A percentile compares a stretch with the other conserved stretches of the same genome.
Conservation (phyloP, 2,797 vertebrate genomes). For the Huso huso region DNA sequence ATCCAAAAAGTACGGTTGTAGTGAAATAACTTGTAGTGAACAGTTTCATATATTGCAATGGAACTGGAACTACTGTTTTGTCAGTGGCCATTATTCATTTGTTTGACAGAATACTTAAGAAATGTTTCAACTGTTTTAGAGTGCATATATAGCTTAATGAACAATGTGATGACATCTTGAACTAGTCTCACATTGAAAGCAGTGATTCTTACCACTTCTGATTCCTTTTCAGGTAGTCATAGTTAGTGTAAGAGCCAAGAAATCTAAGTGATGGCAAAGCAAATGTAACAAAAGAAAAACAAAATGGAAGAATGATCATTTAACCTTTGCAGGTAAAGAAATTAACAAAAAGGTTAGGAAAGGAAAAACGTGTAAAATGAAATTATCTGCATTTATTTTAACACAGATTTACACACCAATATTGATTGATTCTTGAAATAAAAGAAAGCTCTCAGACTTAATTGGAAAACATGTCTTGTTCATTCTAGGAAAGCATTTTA, state of each 20-base stretch:
- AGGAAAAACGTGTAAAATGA: background rate
- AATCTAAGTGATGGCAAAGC: slow-evolving; percentile 65
- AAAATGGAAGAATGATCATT: slow-evolving; percentile 56
- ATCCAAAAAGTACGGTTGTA: no score
- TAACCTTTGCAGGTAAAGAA: background rate
- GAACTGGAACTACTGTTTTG: no score
- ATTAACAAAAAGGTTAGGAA: background rate
- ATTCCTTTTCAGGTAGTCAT: slow-evolving; percentile 70
- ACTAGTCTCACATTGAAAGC: slow-evolving; percentile 52
- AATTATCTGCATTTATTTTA: no score
- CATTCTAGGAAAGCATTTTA: no score
- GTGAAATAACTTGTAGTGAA: no score
- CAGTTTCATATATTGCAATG: no score
- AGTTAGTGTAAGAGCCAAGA: slow-evolving; percentile 68
- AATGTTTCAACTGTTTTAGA: slow-evolving; percentile 11
- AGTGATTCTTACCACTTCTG: slow-evolving; percentile 60
- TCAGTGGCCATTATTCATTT: no score
- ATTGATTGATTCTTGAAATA: no score
- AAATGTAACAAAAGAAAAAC: slow-evolving; percentile 56
- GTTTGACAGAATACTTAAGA: no score
- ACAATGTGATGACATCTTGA: slow-evolving; percentile 45
- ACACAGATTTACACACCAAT: no score
- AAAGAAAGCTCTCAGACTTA: no score
- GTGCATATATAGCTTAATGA: slow-evolving; percentile 60
- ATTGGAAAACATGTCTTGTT: no score